A percentile compares a stretch with the other conserved stretches of the same genome.
These are phyloP conservation scores for Drosophila setosimentum DNA, from an alignment of 2,888 invertebrate genomes.

Conservation along the genomic window DNA sequence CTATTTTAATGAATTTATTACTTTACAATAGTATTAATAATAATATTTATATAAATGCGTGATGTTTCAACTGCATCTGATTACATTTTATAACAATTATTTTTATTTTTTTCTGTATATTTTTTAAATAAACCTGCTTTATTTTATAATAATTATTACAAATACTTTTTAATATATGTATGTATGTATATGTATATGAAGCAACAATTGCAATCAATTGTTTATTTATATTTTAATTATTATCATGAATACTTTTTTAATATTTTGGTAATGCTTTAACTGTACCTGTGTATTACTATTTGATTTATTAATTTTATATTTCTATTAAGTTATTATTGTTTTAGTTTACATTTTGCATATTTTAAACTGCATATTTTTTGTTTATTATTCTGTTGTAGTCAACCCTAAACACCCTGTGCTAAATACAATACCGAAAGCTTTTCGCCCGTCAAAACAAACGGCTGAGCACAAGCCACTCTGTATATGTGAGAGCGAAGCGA, in stretches of 20 bases:
- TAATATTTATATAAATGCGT: not conserved
- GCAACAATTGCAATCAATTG: no score
- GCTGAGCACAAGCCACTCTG: slow-evolving; percentile 7
- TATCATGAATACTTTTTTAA: not conserved
- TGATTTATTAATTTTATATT: not conserved
- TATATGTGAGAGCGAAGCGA: slow-evolving; percentile 2
- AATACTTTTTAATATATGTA: not conserved
- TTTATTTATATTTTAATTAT: not conserved
- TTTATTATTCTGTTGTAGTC: not conserved
- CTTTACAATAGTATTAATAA: no score
- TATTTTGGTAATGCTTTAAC: not conserved
- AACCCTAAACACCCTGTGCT: slow-evolving; percentile 45
- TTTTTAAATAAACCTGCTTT: not conserved
- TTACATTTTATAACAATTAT: not conserved
- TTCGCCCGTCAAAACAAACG: slow-evolving; percentile 55
- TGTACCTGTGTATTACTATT: not conserved
- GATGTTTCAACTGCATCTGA: not conserved
- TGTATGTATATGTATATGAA: not conserved
- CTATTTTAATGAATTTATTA: no score
- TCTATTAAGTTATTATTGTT: not conserved
- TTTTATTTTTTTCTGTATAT: not conserved
- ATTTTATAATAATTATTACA: not conserved
- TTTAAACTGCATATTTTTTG: not conserved
- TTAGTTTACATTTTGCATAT: not conserved
- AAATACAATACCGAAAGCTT: slow-evolving; percentile 37